Evolutionary conservation across 2,113 vertebrate species (phyloP).

Genomic region (Paramormyrops kingsleyae): DNA sequence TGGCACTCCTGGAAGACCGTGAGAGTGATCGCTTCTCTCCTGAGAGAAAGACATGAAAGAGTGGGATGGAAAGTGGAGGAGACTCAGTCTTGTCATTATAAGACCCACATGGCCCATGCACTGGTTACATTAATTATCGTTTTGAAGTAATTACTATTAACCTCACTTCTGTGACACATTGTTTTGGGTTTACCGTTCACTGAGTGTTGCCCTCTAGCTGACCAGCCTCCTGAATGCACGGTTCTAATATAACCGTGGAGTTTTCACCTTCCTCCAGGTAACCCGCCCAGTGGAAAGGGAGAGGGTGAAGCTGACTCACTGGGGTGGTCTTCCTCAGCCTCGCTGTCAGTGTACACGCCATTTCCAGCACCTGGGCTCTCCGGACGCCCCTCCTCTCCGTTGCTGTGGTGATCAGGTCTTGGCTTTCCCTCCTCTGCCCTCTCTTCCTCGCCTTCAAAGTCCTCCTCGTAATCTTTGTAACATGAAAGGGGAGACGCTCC

Average conservation of each 20-base stretch:
- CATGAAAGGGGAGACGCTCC: conserved; percentile 25
- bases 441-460: conserved; percentile 83
- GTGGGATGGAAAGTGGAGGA: background rate
- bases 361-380: conserved; percentile 37
- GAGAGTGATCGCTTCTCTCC: conserved; percentile 51
- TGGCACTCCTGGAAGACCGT: conserved; percentile 45
- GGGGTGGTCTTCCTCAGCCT: conserved; percentile 48
- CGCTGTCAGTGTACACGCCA: conserved; percentile 46
- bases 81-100: background rate
- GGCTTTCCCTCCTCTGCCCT: conserved; percentile 47
- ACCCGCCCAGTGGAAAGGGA: background rate
- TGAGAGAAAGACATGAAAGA: conserved; percentile 11
- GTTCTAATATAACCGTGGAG: background rate
- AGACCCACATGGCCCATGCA: background rate
- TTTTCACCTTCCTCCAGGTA: background rate
- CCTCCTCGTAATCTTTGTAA: conserved; percentile 78
- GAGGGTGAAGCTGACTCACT: conserved; percentile 48
- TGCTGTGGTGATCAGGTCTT: conserved; percentile 33
- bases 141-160: background rate
- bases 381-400: conserved; percentile 42
- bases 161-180: background rate
- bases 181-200: background rate
- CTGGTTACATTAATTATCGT: background rate
- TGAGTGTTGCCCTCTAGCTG: background rate
- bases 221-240: background rate